Base-by-base conservation (phyloP, 1,140 invertebrate genomes). In the Bombus turneri region DNA sequence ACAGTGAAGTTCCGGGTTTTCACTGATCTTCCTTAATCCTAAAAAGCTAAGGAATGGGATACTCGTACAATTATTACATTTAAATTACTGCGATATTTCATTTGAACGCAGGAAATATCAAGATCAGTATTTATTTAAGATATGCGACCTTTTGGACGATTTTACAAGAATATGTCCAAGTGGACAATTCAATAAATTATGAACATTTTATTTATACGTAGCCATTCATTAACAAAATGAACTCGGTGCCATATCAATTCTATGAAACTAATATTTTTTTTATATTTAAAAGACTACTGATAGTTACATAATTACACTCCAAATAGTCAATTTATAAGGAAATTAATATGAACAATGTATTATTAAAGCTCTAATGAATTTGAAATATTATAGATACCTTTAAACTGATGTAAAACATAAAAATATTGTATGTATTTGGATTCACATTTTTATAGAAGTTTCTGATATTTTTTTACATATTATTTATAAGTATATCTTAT, bases 231-330 rank as follows among this genome's bases (percentile, higher is more conserved):
- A 15, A 15, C 22, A 53, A 41, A 43, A 34, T 41, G 25, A 62
- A 31, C 31, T 73, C 43, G 10, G n/a, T 77, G 57, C 57, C 75
- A 77, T 77, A 81, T 53, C 37, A 57, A 41, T 73, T 73, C 3
- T 13, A 3, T 18, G 12, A 81, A 59, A 31, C 28, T 0, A 37
- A 47, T 37, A 69, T 62, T 18, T 4, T 37, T 47, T 69, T 39
- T 69, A 80, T 80, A 80, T 34, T 34, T 41, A 8, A 59, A 41
- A 47, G 3, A 34, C 25, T 66, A 47, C 25, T 68, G 28, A n/a
- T 43, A 59, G 13, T 39, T 28, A 47, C 15, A 47, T 39, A 22
- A 66, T 15, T 34, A 31, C 53, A 37, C 12, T 25, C 13, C 6
- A 37, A 39, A 47, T 47, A 47, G 41, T 47, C 13, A 37, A 80